Evolutionary conservation across 2,888 invertebrate genomes (phyloP).

Genomic region (Calameuta idolon): DNA sequence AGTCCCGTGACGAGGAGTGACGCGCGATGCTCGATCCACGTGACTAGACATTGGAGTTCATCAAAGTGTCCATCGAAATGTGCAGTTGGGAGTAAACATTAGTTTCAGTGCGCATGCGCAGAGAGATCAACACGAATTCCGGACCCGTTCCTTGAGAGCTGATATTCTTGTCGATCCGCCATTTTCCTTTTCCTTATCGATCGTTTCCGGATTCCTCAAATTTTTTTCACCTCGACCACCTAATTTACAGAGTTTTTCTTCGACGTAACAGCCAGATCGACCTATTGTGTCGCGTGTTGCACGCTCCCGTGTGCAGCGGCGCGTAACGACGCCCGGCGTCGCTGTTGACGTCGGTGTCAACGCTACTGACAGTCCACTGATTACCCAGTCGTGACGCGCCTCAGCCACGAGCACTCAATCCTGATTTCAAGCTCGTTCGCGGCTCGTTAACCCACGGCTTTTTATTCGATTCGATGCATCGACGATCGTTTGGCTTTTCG

Average conservation of each 20-base stretch:
- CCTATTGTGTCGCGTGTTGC: not conserved
- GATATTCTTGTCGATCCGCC: too few relatives aligned
- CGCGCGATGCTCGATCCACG: too few relatives aligned
- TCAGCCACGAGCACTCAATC: slow-evolving; percentile 31
- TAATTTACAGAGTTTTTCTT: too few relatives aligned
- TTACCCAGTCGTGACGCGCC: not conserved
- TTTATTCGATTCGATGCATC: slow-evolving; percentile 50
- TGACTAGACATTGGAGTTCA: too few relatives aligned
- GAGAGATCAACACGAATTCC: too few relatives aligned
- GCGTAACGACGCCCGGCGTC: slow-evolving; percentile 1
- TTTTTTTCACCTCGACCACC: too few relatives aligned
- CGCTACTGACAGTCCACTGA: not conserved
- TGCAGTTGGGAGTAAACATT: too few relatives aligned
- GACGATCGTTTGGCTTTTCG: slow-evolving; percentile 25
- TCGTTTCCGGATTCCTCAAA: too few relatives aligned
- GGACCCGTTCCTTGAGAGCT: too few relatives aligned
- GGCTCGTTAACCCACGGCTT: slow-evolving; percentile 47
- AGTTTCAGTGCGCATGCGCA: too few relatives aligned
- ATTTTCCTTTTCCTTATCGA: too few relatives aligned
- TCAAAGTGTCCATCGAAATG: too few relatives aligned
- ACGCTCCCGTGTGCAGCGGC: not conserved
- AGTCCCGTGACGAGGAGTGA: not conserved
- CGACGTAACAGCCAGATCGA: not conserved
- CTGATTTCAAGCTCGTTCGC: slow-evolving; percentile 49
- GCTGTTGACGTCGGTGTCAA: slow-evolving; percentile 6